Evolutionary conservation across 2,797 vertebrate species (phyloP).

Genomic region (Odontamblyopus lacepedii): DNA sequence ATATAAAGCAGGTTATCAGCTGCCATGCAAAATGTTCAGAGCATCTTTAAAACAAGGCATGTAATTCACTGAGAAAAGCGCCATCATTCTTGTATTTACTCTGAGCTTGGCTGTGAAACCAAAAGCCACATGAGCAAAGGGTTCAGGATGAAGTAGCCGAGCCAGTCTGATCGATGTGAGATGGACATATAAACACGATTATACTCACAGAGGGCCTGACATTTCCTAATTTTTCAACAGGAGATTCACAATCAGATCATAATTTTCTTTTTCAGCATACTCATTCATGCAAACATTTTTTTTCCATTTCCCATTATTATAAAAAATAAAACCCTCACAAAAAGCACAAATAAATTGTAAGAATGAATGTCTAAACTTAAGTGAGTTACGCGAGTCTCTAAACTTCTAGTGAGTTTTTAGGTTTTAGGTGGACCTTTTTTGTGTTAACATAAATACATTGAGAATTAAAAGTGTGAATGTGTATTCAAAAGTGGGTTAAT

Average conservation of each 20-base stretch:
- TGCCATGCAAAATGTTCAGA: slow-evolving; percentile 55
- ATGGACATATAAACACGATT: slow-evolving; percentile 88
- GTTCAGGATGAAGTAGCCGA: slow-evolving; percentile 64
- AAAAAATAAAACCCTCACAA: slow-evolving; percentile 33
- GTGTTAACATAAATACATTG: not conserved
- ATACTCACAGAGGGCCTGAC: slow-evolving; percentile 96
- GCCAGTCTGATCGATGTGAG: slow-evolving; percentile 76
- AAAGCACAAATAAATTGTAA: slow-evolving; percentile 26
- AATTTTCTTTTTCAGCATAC: slow-evolving; percentile 62
- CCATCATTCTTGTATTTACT: slow-evolving; percentile 53
- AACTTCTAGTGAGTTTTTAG: not conserved
- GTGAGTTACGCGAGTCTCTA: too few relatives aligned
- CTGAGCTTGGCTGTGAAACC: slow-evolving; percentile 72
- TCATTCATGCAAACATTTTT: slow-evolving; percentile 73
- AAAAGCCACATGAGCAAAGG: slow-evolving; percentile 68
- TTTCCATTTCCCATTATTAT: slow-evolving; percentile 31
- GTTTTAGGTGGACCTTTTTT: not conserved
- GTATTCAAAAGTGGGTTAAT: slow-evolving; percentile 21
- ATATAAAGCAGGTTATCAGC: slow-evolving; percentile 49
- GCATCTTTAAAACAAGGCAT: slow-evolving; percentile 38
- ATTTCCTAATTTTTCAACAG: slow-evolving; percentile 91
- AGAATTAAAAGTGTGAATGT: not conserved
- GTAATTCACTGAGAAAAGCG: slow-evolving; percentile 42
- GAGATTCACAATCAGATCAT: slow-evolving; percentile 84
- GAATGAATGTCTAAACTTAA: slow-evolving; percentile 33